These are phyloP conservation scores for Caenorhabditis inopinata DNA, from an alignment of 1,140 invertebrate genomes.

Conservation along the genomic window DNA sequence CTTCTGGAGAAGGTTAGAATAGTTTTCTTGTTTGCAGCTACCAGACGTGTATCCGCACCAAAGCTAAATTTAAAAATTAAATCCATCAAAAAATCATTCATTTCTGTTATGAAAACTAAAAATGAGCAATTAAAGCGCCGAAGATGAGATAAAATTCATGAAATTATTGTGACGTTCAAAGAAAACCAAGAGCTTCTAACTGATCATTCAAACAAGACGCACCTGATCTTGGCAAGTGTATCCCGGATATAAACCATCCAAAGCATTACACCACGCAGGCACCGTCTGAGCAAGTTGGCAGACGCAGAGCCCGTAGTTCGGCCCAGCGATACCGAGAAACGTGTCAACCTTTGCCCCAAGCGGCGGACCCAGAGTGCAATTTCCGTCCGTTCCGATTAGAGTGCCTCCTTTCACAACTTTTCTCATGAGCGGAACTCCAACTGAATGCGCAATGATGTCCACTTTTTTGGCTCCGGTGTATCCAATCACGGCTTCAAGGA, in stretches of 20 bases:
- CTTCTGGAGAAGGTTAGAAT: constrained; percentile 64
- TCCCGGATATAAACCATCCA: constrained; percentile 65
- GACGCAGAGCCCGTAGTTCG: constrained; percentile 63
- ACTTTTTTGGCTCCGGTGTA: constrained; percentile 63
- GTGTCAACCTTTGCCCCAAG: constrained; percentile 57
- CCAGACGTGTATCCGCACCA: constrained; percentile 63
- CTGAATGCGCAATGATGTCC: constrained; percentile 64
- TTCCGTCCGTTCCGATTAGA: constrained; percentile 65
- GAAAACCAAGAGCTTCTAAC: too few relatives aligned
- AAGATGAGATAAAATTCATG: too few relatives aligned
- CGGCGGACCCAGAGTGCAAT: constrained; percentile 61
- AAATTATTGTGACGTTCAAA: too few relatives aligned
- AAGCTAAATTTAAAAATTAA: constrained; percentile 44
- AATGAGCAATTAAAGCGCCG: neutral
- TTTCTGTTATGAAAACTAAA: too few relatives aligned
- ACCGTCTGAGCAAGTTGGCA: constrained; percentile 65
- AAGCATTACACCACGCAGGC: constrained; percentile 66
- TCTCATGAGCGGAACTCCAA: constrained; percentile 59
- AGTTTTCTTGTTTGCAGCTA: constrained; percentile 60
- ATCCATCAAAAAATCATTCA: neutral
- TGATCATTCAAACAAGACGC: neutral
- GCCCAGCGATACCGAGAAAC: constrained; percentile 63
- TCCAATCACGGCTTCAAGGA: constrained; percentile 60
- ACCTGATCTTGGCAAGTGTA: constrained; percentile 66
- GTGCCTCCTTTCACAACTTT: constrained; percentile 64